Conservation (phyloP, 2,797 vertebrate species). For the Chloroceryle inda region DNA sequence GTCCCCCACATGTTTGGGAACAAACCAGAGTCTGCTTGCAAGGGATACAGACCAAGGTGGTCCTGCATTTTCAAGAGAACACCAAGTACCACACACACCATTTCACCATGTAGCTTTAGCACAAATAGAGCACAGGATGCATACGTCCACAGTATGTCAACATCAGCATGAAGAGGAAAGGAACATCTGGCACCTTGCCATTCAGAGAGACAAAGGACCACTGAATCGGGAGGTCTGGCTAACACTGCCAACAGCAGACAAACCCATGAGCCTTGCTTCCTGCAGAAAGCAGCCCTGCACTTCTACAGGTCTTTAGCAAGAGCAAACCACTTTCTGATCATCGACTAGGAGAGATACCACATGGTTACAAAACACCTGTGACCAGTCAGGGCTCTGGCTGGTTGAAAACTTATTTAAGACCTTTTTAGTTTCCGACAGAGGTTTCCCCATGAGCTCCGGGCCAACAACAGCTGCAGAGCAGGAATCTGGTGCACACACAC, state of each 20-base stretch:
- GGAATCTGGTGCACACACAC: neutral
- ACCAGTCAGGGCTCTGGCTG: neutral
- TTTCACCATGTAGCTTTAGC: neutral
- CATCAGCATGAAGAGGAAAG: neutral
- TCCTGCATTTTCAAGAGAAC: neutral
- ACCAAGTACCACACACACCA: neutral
- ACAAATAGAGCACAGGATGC: neutral
- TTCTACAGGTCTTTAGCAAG: neutral
- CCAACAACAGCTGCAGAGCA: conserved; percentile 9
- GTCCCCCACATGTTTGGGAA: neutral
- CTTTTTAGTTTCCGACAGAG: neutral
- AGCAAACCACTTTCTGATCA: neutral
- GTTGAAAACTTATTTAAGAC: neutral
- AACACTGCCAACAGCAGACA: neutral
- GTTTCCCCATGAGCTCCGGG: neutral
- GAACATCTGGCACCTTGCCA: neutral
- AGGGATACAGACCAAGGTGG: neutral
- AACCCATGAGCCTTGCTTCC: fast-evolving
- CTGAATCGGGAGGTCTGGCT: neutral
- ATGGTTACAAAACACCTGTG: neutral
- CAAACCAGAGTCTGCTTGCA: neutral
- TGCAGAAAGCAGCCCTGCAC: neutral
- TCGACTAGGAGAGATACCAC: neutral
- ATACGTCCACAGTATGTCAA: neutral
- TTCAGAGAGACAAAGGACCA: neutral